phyloP scores from a whole-genome alignment of 2,113 vertebrate genomes.

The Neomonachus schauinslandi region DNA sequence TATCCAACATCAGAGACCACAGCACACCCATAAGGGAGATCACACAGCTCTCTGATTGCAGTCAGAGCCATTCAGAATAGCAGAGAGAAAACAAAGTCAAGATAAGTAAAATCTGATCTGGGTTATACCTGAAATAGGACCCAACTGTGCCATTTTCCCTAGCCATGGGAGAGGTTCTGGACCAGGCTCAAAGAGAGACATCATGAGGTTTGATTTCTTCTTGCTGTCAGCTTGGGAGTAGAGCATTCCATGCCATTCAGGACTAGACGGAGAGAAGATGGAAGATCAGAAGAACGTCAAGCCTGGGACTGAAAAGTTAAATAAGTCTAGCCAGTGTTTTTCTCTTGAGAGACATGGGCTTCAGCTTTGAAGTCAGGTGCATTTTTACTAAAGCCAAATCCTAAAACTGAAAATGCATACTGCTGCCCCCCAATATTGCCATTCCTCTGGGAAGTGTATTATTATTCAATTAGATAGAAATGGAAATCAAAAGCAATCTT shows the following conservation, averaged over 20 bases:
- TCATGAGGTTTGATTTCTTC: conserved; percentile 99
- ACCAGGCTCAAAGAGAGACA: conserved; percentile 98
- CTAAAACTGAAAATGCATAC: conserved; percentile 37
- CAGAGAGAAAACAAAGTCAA: not conserved
- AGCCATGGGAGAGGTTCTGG: conserved; percentile 96
- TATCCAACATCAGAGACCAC: not conserved
- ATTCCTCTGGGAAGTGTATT: not conserved
- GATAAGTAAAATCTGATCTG: conserved; percentile 17
- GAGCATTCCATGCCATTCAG: conserved; percentile 98
- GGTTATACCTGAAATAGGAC: conserved; percentile 95
- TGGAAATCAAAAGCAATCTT: conserved; percentile 29
- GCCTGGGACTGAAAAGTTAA: not conserved
- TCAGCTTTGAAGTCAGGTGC: conserved; percentile 11
- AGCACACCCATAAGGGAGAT: not conserved
- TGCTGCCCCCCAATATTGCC: not conserved
- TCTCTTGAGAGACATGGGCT: not conserved
- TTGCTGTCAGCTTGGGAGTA: conserved; percentile 99
- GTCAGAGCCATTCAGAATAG: not conserved
- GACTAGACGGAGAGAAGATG: conserved; percentile 82
- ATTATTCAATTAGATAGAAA: not conserved
- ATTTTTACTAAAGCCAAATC: conserved; percentile 42
- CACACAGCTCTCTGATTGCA: not conserved
- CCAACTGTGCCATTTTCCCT: conserved; percentile 95
- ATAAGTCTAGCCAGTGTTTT: not conserved
- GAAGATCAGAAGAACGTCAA: conserved; percentile 58